Conservation (phyloP, 2,888 invertebrate genomes). For the Rotaria socialis region DNA sequence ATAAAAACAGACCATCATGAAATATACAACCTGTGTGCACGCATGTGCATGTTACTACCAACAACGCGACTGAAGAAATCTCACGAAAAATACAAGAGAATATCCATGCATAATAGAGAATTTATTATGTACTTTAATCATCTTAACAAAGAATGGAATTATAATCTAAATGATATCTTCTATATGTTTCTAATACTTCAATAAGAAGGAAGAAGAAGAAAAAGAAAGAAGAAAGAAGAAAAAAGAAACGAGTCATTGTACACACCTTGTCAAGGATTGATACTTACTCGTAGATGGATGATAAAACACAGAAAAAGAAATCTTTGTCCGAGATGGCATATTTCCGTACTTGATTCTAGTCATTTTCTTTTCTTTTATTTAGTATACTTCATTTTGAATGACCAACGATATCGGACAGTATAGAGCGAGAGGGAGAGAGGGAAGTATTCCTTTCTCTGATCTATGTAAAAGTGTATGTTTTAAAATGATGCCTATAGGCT, state of each 20-base stretch:
- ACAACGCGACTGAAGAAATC: neutral
- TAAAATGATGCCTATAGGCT: neutral
- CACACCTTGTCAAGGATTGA: conserved; percentile 10
- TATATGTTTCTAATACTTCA: neutral
- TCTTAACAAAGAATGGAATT: neutral
- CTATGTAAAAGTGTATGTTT: neutral
- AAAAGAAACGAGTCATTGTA: neutral
- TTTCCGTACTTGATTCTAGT: conserved; percentile 7
- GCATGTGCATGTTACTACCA: conserved; percentile 8
- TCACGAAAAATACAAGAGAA: neutral
- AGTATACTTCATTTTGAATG: neutral
- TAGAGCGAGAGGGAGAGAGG: neutral
- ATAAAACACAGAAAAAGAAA: neutral
- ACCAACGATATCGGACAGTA: neutral
- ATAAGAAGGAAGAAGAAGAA: neutral
- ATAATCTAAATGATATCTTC: neutral
- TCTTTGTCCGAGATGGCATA: neutral
- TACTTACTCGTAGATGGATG: neutral
- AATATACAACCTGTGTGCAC: neutral
- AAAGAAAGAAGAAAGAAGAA: neutral
- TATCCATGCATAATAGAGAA: neutral
- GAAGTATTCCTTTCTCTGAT: conserved; percentile 1
- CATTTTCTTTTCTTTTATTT: conserved; percentile 6
- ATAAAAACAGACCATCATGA: neutral
- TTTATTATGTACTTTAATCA: neutral